Base-by-base conservation (phyloP, 2,113 vertebrate genomes). In the Calidris pygmaea region DNA sequence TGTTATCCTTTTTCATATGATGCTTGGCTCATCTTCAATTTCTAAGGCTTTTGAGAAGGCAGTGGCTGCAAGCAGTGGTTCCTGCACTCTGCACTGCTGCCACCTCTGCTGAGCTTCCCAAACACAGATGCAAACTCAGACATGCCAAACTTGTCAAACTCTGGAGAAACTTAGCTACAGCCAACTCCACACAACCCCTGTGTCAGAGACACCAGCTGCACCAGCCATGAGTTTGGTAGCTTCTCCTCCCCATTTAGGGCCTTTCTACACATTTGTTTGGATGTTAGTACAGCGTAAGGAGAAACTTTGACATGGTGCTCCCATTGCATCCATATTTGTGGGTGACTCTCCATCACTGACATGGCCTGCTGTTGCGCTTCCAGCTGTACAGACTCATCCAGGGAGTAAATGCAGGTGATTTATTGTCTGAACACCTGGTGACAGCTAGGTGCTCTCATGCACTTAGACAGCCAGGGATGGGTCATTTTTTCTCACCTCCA, bases 371-470 rank as follows among this genome's bases (percentile, higher is more conserved):
- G 48, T 93, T 81, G 56, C 15, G 43, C 39, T 88, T 87, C 58
- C 68, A 82, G 60, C n/a, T 92, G 79, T 82, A 90, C 50, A 10
- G 21, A 87, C 50, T 78, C 37, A 43, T 71, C 32, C 62, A 75
- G 59, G 55, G 55, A 84, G 67, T 53, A 89, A 96, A 81, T 45
- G 47, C 72, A 85, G 60, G 52, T 96, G 90, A 97, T 96, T 94
- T 97, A 96, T 85, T 73, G 62, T 65, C 62, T 87, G 85, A 80
- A 70, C 47, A 73, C 50, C 78, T 82, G 65, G 55, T 87, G 96
- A 87, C 94, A 96, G 76, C 67, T 76, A 67, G 50, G 65, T 70
- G 34, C 72, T 87, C 65, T 84, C 37, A 37, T 56, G 32, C 30
- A 66, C 82, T 75, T 21, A 77, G 30, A 45, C 80, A 92, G 78